Evolutionary conservation across 2,797 vertebrate species (phyloP), one percentile per base, ranked within the genome.

Genomic region (Centroberyx gerrardi): DNA sequence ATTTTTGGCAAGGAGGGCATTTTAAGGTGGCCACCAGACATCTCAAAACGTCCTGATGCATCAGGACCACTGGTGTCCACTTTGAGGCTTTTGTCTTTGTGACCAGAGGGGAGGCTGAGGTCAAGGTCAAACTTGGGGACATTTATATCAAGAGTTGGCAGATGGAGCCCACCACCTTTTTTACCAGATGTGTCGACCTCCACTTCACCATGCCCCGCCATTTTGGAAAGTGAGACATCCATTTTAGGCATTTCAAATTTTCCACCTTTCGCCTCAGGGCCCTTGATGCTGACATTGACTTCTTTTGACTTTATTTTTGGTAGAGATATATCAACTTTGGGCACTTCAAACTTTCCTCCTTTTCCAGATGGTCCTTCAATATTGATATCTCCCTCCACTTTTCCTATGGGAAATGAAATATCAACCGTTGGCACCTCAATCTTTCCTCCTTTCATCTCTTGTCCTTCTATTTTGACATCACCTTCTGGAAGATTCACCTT

Each of bases 121-220:
- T 90, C 84, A 67, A 92, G 71, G 46, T 92, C 84, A 69, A 91
- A 87, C 63, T 86, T 92, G 1, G 91, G 91, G 5, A 93, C 38
- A 71, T 83, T 76, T 68, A 93, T 88, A 46, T 93, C 87, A 75
- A 92, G 27, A 63, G 61, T 81, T 68, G 90, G 90, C 80, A 92
- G 85, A 58, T 89, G 84, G 38, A 90, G 48, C 28, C 78, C 76
- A 51, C 44, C 55, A 60, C 64, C 33, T 59, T 84, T 85, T 75
- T 85, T 84, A 59, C 52, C 71, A 65, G 53, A 12, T 3, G 62
- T n/a, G 18, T 56, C 40, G 4, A 65, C 8, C 28, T 65, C 71
- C 6, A 51, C 29, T 18, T 78, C 38, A 46, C 27, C 54, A 29
- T 74, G 40, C 27, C 27, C n/a, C 4, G 42, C 52, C 31, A 62